Evolutionary conservation across 1,140 invertebrate genomes (phyloP), one percentile per base, ranked within the genome.

Genomic region (Hirudo medicinalis): DNA sequence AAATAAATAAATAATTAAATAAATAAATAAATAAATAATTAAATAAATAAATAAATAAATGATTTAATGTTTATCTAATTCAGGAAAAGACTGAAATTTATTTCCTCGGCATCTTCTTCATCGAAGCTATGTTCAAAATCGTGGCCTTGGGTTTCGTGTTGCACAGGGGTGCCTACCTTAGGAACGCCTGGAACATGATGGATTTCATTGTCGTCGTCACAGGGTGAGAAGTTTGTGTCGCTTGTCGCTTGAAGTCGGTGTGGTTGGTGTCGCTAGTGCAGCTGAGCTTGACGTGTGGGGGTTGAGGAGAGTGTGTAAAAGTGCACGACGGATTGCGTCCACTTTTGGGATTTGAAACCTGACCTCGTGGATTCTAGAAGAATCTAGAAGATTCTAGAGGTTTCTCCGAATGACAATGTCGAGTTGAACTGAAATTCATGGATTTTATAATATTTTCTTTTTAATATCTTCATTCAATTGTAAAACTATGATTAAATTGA

Each of bases 121-220:
- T 97, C 85, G 97, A 99, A 89, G 94, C 95, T 82, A 92, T 94
- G 83, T 88, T 99, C 81, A 99, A 99, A 89, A 97, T 99, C 83
- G 88, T 99, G 86, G 95, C 96, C 78, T 89, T 98, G 87, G 97
- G 97, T 85, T 97, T 99, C 87, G 90, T 94, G 85, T 88, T 99
- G 84, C 95, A 99, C 88, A 91, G 90, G 85, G 93, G 92, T 82
- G 94, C 96, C 81, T 99, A 99, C 87, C 88, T 99, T 83, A 88
- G 96, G 83, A 99, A 97, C 87, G 90, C 99, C 86, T 99, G 97
- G 97, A 99, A 99, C 88, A 96, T 99, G 82, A 98, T 99, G 94
- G 97, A 99, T 88, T 99, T 99, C 87, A 93, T 99, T 86, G 97
- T 99, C 83, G 96, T 99, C 85, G 91, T 99, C 80, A 99, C 96